Conservation (phyloP, 2,888 invertebrate species). For the Hecatera dysodea region DNA sequence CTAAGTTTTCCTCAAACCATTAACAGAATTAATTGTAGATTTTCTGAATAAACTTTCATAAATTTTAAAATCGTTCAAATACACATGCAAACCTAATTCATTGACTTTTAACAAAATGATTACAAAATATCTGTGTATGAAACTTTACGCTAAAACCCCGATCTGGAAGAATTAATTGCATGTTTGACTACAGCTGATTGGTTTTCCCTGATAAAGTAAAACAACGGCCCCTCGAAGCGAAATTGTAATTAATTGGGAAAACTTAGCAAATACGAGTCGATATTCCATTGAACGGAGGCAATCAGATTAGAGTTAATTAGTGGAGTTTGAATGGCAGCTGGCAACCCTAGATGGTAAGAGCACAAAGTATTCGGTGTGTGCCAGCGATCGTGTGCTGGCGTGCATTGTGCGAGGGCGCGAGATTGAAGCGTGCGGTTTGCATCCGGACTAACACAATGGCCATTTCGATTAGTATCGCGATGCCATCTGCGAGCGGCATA, state of each 20-base stretch:
- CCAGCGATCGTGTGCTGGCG: constrained; percentile 42
- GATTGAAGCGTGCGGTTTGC: constrained; percentile 83
- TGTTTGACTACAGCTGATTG: constrained; percentile 51
- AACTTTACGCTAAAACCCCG: constrained; percentile 30
- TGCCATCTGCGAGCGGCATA: constrained; percentile 74
- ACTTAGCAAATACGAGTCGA: constrained; percentile 57
- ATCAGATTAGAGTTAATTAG: constrained; percentile 60
- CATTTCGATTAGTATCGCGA: constrained; percentile 82
- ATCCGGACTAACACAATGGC: constrained; percentile 83
- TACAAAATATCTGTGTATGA: constrained; percentile 12
- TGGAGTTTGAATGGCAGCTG: constrained; percentile 65
- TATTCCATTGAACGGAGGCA: constrained; percentile 49
- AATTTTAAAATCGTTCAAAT: constrained; percentile 9
- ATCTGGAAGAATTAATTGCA: constrained; percentile 49
- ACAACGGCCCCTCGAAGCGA: constrained; percentile 54
- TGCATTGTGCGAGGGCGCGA: constrained; percentile 78
- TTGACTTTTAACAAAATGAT: constrained; percentile 20
- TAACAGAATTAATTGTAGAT: not conserved
- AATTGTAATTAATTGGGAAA: constrained; percentile 68
- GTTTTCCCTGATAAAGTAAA: constrained; percentile 49
- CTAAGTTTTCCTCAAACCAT: constrained; percentile 11
- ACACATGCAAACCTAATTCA: not conserved
- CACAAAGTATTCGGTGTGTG: constrained; percentile 59
- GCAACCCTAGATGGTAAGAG: constrained; percentile 66
- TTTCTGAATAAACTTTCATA: not conserved